Evolutionary conservation across 2,797 vertebrate species (phyloP), one percentile per base, ranked within the genome.

Genomic region (Macroramphosus scolopax): DNA sequence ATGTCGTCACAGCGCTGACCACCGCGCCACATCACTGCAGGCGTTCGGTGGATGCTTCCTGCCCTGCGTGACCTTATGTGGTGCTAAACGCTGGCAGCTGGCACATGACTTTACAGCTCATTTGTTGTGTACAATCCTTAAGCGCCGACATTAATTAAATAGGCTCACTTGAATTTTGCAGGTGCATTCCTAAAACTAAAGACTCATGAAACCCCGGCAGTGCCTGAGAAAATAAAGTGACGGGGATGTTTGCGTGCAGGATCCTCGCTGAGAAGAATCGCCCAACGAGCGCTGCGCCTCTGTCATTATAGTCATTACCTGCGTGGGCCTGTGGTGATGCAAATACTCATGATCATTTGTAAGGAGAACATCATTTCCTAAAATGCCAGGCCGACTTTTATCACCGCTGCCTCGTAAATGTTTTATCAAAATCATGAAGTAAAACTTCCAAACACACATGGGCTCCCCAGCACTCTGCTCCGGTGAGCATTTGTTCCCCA

Each of bases 51-150:
- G 53, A 68, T 58, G 47, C 42, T 53, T 65, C 46, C 54, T 10
- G 10, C 48, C 44, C 60, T 42, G 38, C 37, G 45, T 57, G 46
- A 66, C 46, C 30, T 44, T 61, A 67, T 64, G 63, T 63, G 38
- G 45, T 49, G 68, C 62, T 80, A 81, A 82, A 80, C 26, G 36
- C 60, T 63, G 57, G 56, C 76, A 81, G 68, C 58, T 80, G 79
- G 52, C 41, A 50, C 43, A 37, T 50, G 33, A 52, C 51, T 53
- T 79, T 47, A 47, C 46, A 58, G 57, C 43, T 81, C 49, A 71
- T 79, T 71, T 76, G 53, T 51, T 72, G 37, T 39, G 45, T 33
- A 36, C 51, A 49, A 53, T 62, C 47, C 72, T 61, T 49, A 51
- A 14, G 2, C 38, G 33, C n/a, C 0, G 1, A 25, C 58, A 54